Evolutionary conservation across 2,113 vertebrate species (phyloP).

Genomic region (Nansenia antarctica): DNA sequence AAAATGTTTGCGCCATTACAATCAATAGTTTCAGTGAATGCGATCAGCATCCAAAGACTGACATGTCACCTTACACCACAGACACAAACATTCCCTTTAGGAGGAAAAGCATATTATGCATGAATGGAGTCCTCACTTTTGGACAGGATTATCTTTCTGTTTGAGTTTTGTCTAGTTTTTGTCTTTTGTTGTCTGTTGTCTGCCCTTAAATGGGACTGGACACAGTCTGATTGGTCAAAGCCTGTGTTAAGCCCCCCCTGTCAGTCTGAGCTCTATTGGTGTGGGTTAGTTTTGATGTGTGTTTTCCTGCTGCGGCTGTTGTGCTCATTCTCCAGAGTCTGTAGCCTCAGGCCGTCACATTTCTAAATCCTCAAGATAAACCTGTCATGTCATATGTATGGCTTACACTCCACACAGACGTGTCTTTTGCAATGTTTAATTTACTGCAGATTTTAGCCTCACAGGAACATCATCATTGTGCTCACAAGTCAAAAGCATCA

Average conservation of each 20-base stretch:
- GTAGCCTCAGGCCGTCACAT: slow-evolving; percentile 3
- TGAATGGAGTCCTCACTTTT: too few species aligned
- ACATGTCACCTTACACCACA: too few species aligned
- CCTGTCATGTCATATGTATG: not conserved
- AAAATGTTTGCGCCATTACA: too few species aligned
- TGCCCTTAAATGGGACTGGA: slow-evolving; percentile 6
- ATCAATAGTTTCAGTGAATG: too few species aligned
- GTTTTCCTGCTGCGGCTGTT: slow-evolving; percentile 14
- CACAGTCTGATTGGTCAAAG: slow-evolving; percentile 32
- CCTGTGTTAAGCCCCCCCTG: slow-evolving; percentile 23
- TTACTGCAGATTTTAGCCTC: not conserved
- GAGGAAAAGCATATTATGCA: too few species aligned
- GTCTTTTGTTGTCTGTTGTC: not conserved
- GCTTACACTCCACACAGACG: not conserved
- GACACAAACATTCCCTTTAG: too few species aligned
- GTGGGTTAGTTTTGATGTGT: slow-evolving; percentile 13
- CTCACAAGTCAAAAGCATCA: not conserved
- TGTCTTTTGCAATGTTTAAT: slow-evolving; percentile 4
- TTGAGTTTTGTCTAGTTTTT: not conserved
- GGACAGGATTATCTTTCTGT: too few species aligned
- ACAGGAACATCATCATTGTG: not conserved
- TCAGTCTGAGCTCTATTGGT: slow-evolving; percentile 20
- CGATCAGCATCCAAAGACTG: too few species aligned
- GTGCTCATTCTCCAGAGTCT: slow-evolving; percentile 25
- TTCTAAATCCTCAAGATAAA: slow-evolving; percentile 20